A percentile compares a stretch with the other conserved stretches of the same genome.
Conservation (phyloP, 2,113 vertebrate species). For the Phodopus roborovskii region DNA sequence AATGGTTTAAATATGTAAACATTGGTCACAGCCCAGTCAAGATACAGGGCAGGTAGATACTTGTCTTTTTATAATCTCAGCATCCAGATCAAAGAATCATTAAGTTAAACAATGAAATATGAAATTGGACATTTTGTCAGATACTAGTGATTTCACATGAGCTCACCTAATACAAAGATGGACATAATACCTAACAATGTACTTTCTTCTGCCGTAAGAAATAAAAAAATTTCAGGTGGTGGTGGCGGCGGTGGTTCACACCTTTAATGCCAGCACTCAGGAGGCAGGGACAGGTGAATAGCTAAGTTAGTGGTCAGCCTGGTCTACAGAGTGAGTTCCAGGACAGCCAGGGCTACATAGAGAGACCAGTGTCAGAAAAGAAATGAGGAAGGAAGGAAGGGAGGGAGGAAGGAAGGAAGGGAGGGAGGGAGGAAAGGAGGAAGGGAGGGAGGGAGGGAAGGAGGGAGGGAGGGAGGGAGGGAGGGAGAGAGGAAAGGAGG, state of each 20-base stretch:
- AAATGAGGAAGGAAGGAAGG: not conserved
- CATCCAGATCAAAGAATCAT: not conserved
- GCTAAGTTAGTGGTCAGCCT: not conserved
- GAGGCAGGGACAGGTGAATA: not conserved
- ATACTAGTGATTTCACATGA: not conserved
- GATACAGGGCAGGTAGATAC: too few relatives aligned
- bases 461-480: too few relatives aligned
- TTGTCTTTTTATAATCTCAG: not conserved
- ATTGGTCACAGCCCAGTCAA: not conserved
- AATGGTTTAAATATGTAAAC: not conserved
- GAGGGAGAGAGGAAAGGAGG: too few relatives aligned
- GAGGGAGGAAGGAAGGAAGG: too few relatives aligned
- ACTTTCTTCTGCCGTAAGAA: not conserved
- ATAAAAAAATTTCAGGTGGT: not conserved
- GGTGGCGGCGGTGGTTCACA: accelerated
- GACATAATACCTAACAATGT: not conserved
- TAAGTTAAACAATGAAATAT: not conserved
- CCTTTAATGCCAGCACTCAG: not conserved
- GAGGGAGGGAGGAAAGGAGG: not conserved
- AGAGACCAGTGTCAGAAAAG: too few relatives aligned
- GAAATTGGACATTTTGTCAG: not conserved
- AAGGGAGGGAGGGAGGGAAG: not conserved
- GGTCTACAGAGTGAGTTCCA: not conserved
- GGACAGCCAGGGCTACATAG: not conserved
- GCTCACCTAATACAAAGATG: not conserved